Base-by-base conservation (phyloP, 2,797 vertebrate species). In the Coregonus ussuriensis region DNA sequence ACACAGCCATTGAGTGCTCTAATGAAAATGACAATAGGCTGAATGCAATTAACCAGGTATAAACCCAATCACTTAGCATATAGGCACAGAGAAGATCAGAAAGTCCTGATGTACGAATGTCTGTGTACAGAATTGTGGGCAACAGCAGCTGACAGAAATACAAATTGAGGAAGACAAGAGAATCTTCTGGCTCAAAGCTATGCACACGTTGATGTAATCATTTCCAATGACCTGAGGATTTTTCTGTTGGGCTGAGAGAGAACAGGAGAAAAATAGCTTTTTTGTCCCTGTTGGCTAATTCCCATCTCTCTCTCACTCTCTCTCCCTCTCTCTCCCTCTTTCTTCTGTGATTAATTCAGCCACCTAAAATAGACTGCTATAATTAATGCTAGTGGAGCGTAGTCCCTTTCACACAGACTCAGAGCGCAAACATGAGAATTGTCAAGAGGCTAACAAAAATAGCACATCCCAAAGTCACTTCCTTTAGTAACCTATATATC, bases 281-380 rank as follows among this genome's bases (percentile, higher is more conserved):
- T 73, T 78, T 59, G 29, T 80, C 78, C 51, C 79, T 74, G 51
- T 71, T 63, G 71, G 79, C 71, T 18, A 73, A 66, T 76, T 81
- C 70, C 25, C 68, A 47, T 71, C 29, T 72, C 25, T 52, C 59
- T 72, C 18, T 6, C 15, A 66, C 76, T 3, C 63, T 67, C 62
- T 33, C 37, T 14, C 56, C 35, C 54, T 4, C 11, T 62, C 53
- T 62, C 18, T 35, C 16, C 0, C 15, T 54, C 4, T 37, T 1
- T 51, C 68, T 51, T 41, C 1, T 18, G 65, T 78, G 85, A 86
- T 86, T 79, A 86, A 86, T 81, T 81, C 75, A 21, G 31, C 29
- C 56, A 37, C 53, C 73, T 78, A 75, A 84, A 84, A 85, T 78
- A 77, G 78, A 77, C 76, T 73, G 54, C 54, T 70, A 52, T 77